Evolutionary conservation across 2,797 vertebrate genomes (phyloP).

Genomic region (Hydrolagus colliei): DNA sequence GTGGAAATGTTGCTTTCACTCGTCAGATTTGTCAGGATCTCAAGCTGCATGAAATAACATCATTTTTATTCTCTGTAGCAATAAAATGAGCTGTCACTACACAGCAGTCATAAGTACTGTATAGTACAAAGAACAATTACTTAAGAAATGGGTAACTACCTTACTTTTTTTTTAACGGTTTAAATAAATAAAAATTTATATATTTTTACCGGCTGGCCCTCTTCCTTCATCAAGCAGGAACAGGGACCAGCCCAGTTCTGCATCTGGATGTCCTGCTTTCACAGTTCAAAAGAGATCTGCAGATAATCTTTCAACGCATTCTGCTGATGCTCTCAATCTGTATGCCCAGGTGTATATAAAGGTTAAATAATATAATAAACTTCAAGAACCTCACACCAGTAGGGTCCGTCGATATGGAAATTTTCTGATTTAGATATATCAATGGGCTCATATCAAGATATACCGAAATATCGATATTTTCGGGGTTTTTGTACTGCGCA

Average conservation of each 20-base stretch:
- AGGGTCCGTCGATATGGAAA: no score
- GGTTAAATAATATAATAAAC: neutral
- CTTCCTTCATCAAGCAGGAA: neutral
- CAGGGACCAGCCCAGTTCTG: neutral
- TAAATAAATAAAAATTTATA: neutral
- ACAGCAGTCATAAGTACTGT: neutral
- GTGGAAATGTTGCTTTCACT: slow-evolving; percentile 92
- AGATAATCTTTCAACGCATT: neutral
- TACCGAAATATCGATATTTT: no score
- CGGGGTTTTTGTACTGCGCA: no score
- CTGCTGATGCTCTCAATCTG: neutral
- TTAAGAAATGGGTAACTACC: neutral
- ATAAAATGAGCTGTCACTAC: neutral
- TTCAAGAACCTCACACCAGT: no score
- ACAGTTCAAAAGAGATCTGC: neutral
- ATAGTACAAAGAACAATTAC: neutral
- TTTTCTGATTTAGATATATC: no score
- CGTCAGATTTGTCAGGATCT: slow-evolving; percentile 91
- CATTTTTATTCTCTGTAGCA: neutral
- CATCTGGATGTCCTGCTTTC: neutral
- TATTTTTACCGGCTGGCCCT: neutral
- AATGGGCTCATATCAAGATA: no score
- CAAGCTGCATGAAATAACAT: slow-evolving; percentile 64
- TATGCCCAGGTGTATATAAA: neutral
- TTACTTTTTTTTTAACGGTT: neutral